Percentiles rank a stretch among this genome's conserved stretches.
Evolutionary conservation across 2,888 invertebrate species (phyloP).

Genomic region (Eupeodes latifasciatus): DNA sequence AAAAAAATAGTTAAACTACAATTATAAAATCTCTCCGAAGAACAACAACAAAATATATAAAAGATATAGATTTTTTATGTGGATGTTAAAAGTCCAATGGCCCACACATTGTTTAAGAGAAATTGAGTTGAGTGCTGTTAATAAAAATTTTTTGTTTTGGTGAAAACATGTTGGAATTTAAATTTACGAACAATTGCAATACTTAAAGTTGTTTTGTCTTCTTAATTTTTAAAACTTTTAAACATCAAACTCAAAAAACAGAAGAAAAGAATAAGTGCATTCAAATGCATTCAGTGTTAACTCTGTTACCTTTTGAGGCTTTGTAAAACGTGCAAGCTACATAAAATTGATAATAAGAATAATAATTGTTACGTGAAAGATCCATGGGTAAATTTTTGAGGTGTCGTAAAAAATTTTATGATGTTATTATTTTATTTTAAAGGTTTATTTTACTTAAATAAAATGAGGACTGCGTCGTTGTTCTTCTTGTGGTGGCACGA

Average conservation of each 20-base stretch:
- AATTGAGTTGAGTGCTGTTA: slow-evolving; percentile 31
- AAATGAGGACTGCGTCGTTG: neutral
- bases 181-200: slow-evolving; percentile 28
- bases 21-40: slow-evolving; percentile 16
- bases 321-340: slow-evolving; percentile 18
- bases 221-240: neutral
- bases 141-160: neutral
- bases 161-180: slow-evolving; percentile 36
- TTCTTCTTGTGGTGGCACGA: neutral
- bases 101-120: slow-evolving; percentile 59
- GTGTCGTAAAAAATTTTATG: slow-evolving; percentile 65
- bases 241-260: neutral
- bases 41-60: neutral
- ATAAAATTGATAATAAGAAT: slow-evolving; percentile 13
- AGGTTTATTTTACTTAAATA: slow-evolving; percentile 47
- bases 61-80: slow-evolving; percentile 1
- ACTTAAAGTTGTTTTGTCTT: neutral
- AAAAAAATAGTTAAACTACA: slow-evolving; percentile 21
- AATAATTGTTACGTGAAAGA: neutral
- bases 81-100: slow-evolving; percentile 58
- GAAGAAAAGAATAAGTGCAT: neutral
- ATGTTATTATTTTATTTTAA: slow-evolving; percentile 61
- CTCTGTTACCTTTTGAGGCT: neutral
- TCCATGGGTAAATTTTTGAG: slow-evolving; percentile 3
- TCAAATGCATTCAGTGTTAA: slow-evolving; percentile 16